Evolutionary conservation across 1,140 invertebrate species (phyloP).

Genomic region (Papilio machaon): DNA sequence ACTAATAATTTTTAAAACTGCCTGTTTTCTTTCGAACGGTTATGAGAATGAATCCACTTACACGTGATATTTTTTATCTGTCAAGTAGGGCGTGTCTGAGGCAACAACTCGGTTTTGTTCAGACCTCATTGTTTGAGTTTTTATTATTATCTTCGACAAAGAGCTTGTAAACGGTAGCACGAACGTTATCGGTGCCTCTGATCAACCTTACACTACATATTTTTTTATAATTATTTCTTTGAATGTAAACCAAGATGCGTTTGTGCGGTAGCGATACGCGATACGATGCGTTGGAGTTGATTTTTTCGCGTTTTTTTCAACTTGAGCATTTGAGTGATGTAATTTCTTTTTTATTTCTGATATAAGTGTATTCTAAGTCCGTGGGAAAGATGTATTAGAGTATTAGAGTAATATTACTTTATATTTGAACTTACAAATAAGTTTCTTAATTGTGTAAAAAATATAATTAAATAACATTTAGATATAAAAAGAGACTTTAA

Average conservation of each 20-base stretch:
- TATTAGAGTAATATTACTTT: not conserved
- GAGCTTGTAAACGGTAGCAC: conserved; percentile 77
- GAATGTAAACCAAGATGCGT: conserved; percentile 64
- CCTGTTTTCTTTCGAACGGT: not conserved
- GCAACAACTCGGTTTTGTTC: conserved; percentile 62
- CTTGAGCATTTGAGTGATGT: conserved; percentile 41
- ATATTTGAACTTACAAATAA: not conserved
- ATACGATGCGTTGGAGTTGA: conserved; percentile 55
- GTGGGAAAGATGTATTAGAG: conserved; percentile 14
- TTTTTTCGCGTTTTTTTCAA: conserved; percentile 49
- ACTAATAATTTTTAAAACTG: not conserved
- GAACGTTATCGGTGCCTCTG: conserved; percentile 73
- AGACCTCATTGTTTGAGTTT: conserved; percentile 73
- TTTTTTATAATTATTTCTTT: conserved; percentile 61
- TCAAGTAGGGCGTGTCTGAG: conserved; percentile 68
- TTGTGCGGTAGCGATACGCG: conserved; percentile 60
- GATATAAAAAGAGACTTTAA: no score
- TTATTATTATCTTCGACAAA: conserved; percentile 75
- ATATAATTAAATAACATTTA: no score
- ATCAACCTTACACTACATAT: conserved; percentile 74
- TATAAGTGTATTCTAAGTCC: not conserved
- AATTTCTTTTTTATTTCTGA: conserved; percentile 24
- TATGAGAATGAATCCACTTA: conserved; percentile 53
- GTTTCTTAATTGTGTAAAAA: not conserved
- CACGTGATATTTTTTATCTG: conserved; percentile 68